Percentiles rank a stretch among this genome's conserved stretches.
Conservation (phyloP, 2,113 vertebrate genomes). For the Monopterus albus region DNA sequence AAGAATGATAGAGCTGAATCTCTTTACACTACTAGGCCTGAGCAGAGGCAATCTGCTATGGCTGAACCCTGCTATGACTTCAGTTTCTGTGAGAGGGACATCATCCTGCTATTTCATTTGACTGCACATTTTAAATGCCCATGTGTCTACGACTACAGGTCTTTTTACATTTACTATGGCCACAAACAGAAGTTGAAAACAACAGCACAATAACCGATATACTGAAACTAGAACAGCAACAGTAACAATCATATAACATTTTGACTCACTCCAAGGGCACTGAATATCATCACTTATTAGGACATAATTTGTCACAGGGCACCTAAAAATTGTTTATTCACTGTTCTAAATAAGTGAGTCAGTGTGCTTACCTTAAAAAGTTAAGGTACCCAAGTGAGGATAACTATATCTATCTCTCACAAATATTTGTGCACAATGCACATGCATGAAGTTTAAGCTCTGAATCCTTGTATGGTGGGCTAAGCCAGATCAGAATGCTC, state of each 20-base stretch:
- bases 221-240: no score
- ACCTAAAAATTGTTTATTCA: not conserved
- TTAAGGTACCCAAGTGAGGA: not conserved
- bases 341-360: not conserved
- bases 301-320: no score
- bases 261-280: not conserved
- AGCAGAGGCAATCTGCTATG: conserved; percentile 65
- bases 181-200: no score
- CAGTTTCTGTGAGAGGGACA: conserved; percentile 51
- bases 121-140: conserved; percentile 50
- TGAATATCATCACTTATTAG: not conserved
- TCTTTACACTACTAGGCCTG: conserved; percentile 26
- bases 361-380: not conserved
- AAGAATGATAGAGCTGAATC: conserved; percentile 48
- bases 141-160: no score
- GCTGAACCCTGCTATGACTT: conserved; percentile 61
- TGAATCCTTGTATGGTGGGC: not conserved
- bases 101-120: conserved; percentile 50
- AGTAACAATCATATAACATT: no score
- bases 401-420: no score
- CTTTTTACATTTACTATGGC: no score
- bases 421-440: not conserved
- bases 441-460: not conserved
- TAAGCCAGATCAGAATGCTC: not conserved
- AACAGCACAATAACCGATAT: no score